These are phyloP conservation scores for Vulpes vulpes DNA, from an alignment of 2,113 vertebrate genomes.

Conservation along the genomic window DNA sequence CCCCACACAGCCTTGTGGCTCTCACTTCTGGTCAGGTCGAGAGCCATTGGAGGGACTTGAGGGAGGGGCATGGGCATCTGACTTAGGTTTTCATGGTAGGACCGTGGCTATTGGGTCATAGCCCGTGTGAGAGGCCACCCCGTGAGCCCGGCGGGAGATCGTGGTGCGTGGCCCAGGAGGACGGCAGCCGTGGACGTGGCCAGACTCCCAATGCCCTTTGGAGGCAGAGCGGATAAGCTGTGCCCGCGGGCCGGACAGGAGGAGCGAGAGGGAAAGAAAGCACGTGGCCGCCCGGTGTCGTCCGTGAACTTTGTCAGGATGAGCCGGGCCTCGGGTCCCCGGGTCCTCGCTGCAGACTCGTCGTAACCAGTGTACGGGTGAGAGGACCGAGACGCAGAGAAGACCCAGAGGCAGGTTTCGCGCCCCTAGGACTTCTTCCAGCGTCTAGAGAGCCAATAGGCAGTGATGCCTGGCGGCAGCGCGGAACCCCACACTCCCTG, in stretches of 20 bases:
- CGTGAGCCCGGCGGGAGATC: neutral
- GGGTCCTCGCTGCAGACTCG: neutral
- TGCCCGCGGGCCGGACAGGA: neutral
- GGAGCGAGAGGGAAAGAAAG: neutral
- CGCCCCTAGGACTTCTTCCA: neutral
- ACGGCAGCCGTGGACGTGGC: neutral
- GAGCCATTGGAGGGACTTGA: neutral
- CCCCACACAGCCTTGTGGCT: neutral
- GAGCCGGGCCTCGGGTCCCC: neutral
- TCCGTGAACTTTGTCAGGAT: neutral
- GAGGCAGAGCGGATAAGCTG: neutral
- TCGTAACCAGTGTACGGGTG: neutral
- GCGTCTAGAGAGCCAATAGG: neutral
- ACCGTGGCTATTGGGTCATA: neutral
- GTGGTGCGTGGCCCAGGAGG: neutral
- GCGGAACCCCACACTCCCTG: neutral
- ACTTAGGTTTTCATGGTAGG: neutral
- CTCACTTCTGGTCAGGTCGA: neutral
- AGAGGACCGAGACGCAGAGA: neutral
- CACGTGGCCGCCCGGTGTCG: fast-evolving
- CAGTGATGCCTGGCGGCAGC: neutral
- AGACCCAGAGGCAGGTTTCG: neutral
- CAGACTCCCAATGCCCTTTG: neutral
- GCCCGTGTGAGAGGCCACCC: neutral
- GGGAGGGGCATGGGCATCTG: neutral